These are phyloP conservation scores for Phortica magna DNA, from an alignment of 2,888 invertebrate species.

Conservation along the genomic window DNA sequence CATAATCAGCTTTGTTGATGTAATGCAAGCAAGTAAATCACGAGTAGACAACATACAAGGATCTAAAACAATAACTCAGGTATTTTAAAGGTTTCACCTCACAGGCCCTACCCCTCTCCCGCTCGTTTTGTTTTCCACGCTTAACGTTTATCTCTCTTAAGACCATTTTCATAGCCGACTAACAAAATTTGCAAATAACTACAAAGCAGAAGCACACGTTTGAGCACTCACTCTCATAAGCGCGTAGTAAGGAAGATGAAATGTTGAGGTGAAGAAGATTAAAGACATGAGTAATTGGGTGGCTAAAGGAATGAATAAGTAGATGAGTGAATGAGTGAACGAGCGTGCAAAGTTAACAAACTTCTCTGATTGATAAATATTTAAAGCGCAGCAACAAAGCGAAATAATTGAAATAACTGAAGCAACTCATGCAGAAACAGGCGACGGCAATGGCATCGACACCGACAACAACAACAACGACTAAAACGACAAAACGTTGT, in stretches of 20 bases:
- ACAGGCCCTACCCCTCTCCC: too few relatives aligned
- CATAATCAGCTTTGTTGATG: background rate
- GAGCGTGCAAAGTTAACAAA: slow-evolving; percentile 73
- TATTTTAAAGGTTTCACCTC: too few relatives aligned
- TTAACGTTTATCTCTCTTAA: too few relatives aligned
- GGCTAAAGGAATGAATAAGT: background rate
- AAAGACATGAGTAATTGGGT: slow-evolving; percentile 17
- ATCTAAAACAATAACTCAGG: too few relatives aligned
- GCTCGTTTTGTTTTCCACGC: too few relatives aligned
- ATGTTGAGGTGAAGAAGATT: background rate
- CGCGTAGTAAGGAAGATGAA: slow-evolving; percentile 23
- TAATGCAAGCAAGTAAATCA: too few relatives aligned
- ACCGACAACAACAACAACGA: slow-evolving; percentile 25
- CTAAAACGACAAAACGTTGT: background rate
- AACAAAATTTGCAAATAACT: slow-evolving; percentile 1
- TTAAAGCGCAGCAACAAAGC: slow-evolving; percentile 77
- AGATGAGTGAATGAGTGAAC: slow-evolving; percentile 12
- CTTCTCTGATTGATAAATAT: slow-evolving; percentile 78
- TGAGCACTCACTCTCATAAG: slow-evolving; percentile 53
- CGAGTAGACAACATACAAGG: too few relatives aligned
- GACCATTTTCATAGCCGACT: background rate
- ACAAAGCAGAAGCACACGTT: slow-evolving; percentile 17
- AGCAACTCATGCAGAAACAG: slow-evolving; percentile 65
- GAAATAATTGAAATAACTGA: slow-evolving; percentile 79
- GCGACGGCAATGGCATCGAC: slow-evolving; percentile 26